These are phyloP conservation scores for Temnothorax unifasciatus DNA, from an alignment of 2,888 invertebrate genomes.

Conservation along the genomic window DNA sequence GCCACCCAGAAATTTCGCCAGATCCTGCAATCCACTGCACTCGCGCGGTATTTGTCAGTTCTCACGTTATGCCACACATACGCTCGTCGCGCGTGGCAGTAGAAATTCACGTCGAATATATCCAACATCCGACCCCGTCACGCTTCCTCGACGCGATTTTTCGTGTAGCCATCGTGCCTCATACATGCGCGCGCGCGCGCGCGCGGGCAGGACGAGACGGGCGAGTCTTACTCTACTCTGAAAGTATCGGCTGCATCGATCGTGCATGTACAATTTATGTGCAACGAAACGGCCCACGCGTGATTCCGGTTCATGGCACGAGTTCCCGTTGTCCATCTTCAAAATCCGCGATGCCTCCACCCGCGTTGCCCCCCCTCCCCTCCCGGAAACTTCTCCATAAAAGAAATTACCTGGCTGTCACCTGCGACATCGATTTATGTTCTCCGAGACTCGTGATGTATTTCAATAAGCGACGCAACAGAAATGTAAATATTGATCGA, in stretches of 20 bases:
- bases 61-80: slow-evolving; percentile 33
- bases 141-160: slow-evolving; percentile 32
- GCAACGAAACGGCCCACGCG: slow-evolving; percentile 33
- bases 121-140: slow-evolving; percentile 38
- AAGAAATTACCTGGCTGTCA: slow-evolving; percentile 44
- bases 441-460: neutral
- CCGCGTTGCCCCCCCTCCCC: neutral
- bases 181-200: neutral
- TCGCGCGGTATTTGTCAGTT: slow-evolving; percentile 41
- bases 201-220: neutral
- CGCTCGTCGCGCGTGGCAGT: slow-evolving; percentile 27
- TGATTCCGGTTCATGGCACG: slow-evolving; percentile 38
- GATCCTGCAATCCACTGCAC: slow-evolving; percentile 28
- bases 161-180: slow-evolving; percentile 15
- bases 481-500: slow-evolving; percentile 28
- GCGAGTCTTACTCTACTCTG: slow-evolving; percentile 9
- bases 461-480: slow-evolving; percentile 25
- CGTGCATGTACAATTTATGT: slow-evolving; percentile 47
- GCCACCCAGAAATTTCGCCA: slow-evolving; percentile 27
- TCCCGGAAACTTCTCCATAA: slow-evolving; percentile 25
- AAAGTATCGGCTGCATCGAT: slow-evolving; percentile 42
- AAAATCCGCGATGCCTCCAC: neutral
- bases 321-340: slow-evolving; percentile 45
- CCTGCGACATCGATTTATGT: slow-evolving; percentile 41
- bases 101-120: slow-evolving; percentile 44